A percentile compares a stretch with the other conserved stretches of the same genome.
These are phyloP conservation scores for Macrotis lagotis DNA, from an alignment of 2,113 vertebrate species.

Conservation along the genomic window DNA sequence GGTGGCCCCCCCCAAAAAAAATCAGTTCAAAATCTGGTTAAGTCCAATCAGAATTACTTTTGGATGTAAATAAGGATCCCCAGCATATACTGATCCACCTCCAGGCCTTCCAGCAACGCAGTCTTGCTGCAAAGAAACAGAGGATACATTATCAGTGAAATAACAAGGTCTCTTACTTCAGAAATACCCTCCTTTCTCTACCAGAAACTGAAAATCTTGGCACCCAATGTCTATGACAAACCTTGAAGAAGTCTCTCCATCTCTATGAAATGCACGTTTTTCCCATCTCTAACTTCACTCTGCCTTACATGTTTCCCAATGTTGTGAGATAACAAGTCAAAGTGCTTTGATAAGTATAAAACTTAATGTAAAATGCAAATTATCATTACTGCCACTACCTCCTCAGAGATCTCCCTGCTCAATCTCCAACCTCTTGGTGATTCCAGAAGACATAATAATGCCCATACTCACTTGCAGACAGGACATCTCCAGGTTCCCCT, in stretches of 20 bases:
- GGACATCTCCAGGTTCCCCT: constrained; percentile 98
- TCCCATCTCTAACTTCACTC: neutral
- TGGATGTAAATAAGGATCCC: constrained; percentile 97
- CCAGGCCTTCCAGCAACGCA: constrained; percentile 93
- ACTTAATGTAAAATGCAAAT: neutral
- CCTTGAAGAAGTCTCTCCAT: neutral
- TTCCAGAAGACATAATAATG: neutral
- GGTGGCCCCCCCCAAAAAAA: neutral
- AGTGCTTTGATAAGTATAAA: neutral
- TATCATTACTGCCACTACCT: neutral
- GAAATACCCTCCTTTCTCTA: neutral
- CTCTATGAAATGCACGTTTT: neutral
- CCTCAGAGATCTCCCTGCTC: too few species aligned
- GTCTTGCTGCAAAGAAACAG: constrained; percentile 89
- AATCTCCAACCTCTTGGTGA: neutral
- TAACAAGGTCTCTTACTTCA: rapidly evolving
- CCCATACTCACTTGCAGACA: constrained; percentile 95
- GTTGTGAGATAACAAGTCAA: neutral
- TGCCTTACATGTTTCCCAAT: neutral
- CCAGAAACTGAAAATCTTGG: neutral
- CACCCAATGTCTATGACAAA: neutral
- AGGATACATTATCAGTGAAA: neutral
- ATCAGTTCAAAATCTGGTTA: neutral
- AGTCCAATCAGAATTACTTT: constrained; percentile 85
- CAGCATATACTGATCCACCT: constrained; percentile 98